Evolutionary conservation across 2,113 vertebrate species (phyloP).

Genomic region (Caranx ignobilis): DNA sequence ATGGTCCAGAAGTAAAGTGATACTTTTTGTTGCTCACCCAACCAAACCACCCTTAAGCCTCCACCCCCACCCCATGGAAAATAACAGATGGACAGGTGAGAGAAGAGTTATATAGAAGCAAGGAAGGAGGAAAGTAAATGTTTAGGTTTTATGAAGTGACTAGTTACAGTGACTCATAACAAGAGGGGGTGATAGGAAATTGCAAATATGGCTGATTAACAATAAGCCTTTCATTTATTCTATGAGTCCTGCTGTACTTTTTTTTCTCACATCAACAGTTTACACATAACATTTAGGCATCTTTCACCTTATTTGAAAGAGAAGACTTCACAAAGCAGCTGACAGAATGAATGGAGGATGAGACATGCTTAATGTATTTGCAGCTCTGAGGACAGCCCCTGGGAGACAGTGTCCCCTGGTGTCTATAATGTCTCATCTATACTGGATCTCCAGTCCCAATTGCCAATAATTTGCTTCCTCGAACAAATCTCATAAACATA

Average conservation of each 20-base stretch:
- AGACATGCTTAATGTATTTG: slow-evolving; percentile 28
- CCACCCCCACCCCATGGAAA: too few relatives aligned
- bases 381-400: slow-evolving; percentile 51
- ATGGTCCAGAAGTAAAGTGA: too few relatives aligned
- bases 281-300: neutral
- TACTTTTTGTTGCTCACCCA: too few relatives aligned
- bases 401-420: slow-evolving; percentile 86
- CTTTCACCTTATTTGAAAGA: neutral
- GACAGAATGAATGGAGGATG: slow-evolving; percentile 24
- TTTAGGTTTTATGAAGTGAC: neutral
- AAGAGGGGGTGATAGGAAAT: neutral
- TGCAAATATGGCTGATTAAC: neutral
- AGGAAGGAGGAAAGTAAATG: too few relatives aligned
- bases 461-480: slow-evolving; percentile 34
- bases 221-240: neutral
- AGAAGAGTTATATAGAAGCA: too few relatives aligned
- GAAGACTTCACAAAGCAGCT: neutral
- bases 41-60: too few relatives aligned
- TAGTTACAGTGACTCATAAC: neutral
- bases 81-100: too few relatives aligned
- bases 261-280: neutral
- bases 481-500: slow-evolving; percentile 44
- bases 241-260: neutral
- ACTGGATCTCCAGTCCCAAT: slow-evolving; percentile 48
- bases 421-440: slow-evolving; percentile 69